These are phyloP conservation scores for Lithobates sylvaticus DNA, from an alignment of 2,797 vertebrate genomes.

Conservation along the genomic window DNA sequence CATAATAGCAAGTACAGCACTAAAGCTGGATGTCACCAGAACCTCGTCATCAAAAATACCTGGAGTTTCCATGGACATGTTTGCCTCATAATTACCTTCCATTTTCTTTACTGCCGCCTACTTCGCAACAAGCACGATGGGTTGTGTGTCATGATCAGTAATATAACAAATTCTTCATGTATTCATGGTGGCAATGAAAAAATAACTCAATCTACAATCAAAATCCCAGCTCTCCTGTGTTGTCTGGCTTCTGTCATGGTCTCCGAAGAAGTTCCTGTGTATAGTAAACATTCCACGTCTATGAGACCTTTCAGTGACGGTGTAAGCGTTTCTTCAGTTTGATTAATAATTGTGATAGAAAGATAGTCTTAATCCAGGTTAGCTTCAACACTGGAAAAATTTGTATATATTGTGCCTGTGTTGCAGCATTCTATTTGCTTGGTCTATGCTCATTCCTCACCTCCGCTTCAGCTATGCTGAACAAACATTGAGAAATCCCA, in stretches of 20 bases:
- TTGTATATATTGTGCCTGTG: neutral
- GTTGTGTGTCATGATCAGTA: neutral
- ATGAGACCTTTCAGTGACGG: neutral
- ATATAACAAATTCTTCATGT: neutral
- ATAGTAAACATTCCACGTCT: neutral
- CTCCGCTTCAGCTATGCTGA: neutral
- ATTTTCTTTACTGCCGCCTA: neutral
- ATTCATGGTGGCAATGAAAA: neutral
- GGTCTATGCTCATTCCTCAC: neutral
- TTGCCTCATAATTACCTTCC: conserved; percentile 27
- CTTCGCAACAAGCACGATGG: neutral
- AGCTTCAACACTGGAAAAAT: neutral
- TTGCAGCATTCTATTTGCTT: neutral
- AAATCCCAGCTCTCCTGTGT: neutral
- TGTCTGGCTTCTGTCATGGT: neutral
- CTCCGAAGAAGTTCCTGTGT: neutral
- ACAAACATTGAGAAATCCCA: neutral
- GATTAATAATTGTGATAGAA: neutral
- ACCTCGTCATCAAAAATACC: conserved; percentile 64
- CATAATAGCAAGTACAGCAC: conserved; percentile 77
- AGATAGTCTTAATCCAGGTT: neutral
- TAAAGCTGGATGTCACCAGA: conserved; percentile 78
- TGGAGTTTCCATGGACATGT: conserved; percentile 29
- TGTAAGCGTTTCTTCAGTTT: neutral
- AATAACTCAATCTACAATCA: neutral